A percentile compares a stretch with the other conserved stretches of the same genome.
These are phyloP conservation scores for Cavia aperea DNA, from an alignment of 2,113 vertebrate genomes.

Conservation along the genomic window DNA sequence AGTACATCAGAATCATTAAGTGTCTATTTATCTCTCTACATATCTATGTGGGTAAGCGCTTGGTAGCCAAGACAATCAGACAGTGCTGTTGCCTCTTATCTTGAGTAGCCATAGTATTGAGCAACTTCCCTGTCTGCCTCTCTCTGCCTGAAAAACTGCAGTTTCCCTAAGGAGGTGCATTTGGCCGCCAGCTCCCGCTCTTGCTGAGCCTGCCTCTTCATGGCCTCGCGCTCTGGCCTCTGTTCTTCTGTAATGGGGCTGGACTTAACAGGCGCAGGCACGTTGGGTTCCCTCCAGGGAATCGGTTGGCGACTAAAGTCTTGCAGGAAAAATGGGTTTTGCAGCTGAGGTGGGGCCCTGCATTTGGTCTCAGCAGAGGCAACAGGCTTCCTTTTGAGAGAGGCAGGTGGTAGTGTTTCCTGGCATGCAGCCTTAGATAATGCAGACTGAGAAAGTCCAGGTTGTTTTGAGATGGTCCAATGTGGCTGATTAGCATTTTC, in stretches of 20 bases:
- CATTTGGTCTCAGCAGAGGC: not conserved
- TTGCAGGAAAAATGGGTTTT: too few species aligned
- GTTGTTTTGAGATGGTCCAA: not conserved
- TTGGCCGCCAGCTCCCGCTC: not conserved
- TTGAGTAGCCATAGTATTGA: not conserved
- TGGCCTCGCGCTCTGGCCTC: not conserved
- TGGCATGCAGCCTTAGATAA: not conserved
- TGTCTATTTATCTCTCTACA: not conserved
- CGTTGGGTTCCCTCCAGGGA: not conserved
- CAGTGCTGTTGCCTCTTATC: not conserved
- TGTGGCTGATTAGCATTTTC: not conserved
- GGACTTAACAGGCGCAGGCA: not conserved
- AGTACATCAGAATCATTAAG: not conserved
- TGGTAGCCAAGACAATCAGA: not conserved
- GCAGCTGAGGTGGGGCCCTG: too few species aligned
- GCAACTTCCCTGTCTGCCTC: slow-evolving; percentile 38
- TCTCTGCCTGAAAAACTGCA: not conserved
- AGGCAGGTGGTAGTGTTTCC: not conserved
- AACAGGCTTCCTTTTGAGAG: not conserved
- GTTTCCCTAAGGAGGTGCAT: not conserved
- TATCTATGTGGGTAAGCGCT: not conserved
- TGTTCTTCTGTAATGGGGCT: not conserved
- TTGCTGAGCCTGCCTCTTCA: not conserved
- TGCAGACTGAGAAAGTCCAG: not conserved
- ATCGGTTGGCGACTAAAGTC: not conserved